These are phyloP conservation scores for Koerneria pararmatus DNA, from an alignment of 2,888 invertebrate species.

Conservation along the genomic window DNA sequence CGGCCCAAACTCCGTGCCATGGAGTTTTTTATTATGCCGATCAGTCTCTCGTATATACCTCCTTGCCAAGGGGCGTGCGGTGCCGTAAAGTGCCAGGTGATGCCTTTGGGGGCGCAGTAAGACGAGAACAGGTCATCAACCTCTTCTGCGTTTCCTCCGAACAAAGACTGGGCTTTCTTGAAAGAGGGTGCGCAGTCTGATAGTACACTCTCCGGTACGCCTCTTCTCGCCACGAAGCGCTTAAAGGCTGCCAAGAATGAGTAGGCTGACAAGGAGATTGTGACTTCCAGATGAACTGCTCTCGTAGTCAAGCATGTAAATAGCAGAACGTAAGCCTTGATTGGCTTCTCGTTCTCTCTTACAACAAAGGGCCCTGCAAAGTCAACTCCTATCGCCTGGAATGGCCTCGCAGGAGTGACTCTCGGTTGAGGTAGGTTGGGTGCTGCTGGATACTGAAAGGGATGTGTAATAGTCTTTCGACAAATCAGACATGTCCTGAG, in stretches of 20 bases:
- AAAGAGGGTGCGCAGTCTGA: constrained; percentile 62
- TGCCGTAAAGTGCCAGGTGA: constrained; percentile 59
- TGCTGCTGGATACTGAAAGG: too few species aligned
- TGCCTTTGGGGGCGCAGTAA: constrained; percentile 23
- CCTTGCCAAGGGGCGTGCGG: constrained; percentile 62
- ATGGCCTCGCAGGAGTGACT: too few species aligned
- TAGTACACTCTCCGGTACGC: constrained; percentile 46
- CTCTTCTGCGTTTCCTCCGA: not conserved
- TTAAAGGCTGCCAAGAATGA: constrained; percentile 54
- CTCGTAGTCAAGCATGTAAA: constrained; percentile 61
- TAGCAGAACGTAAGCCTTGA: constrained; percentile 55
- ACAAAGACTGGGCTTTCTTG: constrained; percentile 32
- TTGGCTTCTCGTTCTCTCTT: too few species aligned
- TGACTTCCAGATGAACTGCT: constrained; percentile 60
- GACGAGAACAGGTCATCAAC: not conserved
- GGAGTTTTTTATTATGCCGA: constrained; percentile 38
- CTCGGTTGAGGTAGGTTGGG: too few species aligned
- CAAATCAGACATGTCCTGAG: too few species aligned
- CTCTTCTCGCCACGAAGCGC: constrained; percentile 56
- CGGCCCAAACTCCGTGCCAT: not conserved
- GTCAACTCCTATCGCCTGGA: too few species aligned
- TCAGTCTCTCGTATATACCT: constrained; percentile 62
- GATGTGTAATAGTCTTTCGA: too few species aligned
- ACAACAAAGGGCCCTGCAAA: too few species aligned
- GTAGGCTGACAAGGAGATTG: constrained; percentile 47